Base-by-base conservation (phyloP, 2,797 vertebrate species). In the Chelon labrosus region DNA sequence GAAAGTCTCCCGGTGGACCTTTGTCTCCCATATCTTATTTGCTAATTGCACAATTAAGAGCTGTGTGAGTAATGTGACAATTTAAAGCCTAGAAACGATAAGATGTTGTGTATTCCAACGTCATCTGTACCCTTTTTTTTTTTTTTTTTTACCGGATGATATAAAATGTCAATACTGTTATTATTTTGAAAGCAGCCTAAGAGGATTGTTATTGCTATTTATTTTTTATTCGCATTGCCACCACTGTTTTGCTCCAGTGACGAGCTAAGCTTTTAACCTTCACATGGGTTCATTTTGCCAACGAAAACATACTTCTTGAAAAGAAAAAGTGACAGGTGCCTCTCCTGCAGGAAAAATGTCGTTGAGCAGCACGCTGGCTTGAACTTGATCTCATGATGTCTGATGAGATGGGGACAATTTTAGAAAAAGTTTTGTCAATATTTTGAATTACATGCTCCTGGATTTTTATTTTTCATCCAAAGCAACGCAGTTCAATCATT, bases 41-140 rank as follows among this genome's bases (percentile, higher is more conserved):
- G 16, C 66, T 76, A 41, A 85, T 80, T 78, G 31, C 31, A 31
- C 14, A 10, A 19, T 70, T 25, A 73, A 80, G 70, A 64, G 65
- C 58, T 20, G 38, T 37, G 9, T 75, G 64, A 80, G 62, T 71
- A 74, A 77, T 82, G 47, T 10, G 37, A 17, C 49, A 10, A 72
- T 73, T 77, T 62, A 10, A 42, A 42, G 55, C 37, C 53, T 25
- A 7, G 1, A 13, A 58, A 62, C 10, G 61, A 81, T 79, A 79
- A 73, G 64, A 56, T 65, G 17, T 4, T 39, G 44, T 27, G 35
- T 49, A 77, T 53, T 69, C 52, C 61, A 44, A 73, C 73, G 65
- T 12, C 1, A 19, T 44, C 12, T 14, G 44, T 78, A 63, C 44
- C 63, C 27, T n/a, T n/a, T n/a, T 22, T 22, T 22, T 22, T 22